Conservation (phyloP, 2,797 vertebrate species). For the Nyctibius grandis region DNA sequence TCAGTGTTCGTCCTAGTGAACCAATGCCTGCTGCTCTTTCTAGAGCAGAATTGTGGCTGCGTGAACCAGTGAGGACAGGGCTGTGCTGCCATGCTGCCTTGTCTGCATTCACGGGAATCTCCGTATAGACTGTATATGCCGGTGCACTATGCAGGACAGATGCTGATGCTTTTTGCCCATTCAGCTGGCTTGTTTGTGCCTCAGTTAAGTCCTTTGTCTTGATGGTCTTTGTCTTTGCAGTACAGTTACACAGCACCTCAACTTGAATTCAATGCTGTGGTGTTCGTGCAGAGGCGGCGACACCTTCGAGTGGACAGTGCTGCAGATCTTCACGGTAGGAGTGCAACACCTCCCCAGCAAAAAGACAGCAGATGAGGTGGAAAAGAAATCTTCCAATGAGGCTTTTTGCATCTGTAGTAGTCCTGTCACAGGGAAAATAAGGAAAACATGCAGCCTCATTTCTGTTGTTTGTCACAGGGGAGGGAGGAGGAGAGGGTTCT, state of each 20-base stretch:
- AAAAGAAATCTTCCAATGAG: background rate
- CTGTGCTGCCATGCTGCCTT: background rate
- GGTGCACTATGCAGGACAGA: background rate
- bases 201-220: background rate
- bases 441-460: background rate
- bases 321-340: slow-evolving; percentile 85
- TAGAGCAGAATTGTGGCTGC: background rate
- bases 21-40: background rate
- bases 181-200: background rate
- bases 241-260: slow-evolving; percentile 83
- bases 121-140: background rate
- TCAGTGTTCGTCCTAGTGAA: background rate
- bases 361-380: background rate
- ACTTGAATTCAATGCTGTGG: slow-evolving; percentile 85
- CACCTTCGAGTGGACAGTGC: slow-evolving; percentile 91
- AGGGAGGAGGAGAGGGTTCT: background rate
- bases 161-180: background rate
- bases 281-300: slow-evolving; percentile 88
- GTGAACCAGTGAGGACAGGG: background rate
- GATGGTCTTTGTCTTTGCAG: slow-evolving; percentile 71
- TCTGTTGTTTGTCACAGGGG: background rate
- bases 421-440: background rate
- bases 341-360: background rate
- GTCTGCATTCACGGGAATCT: background rate
- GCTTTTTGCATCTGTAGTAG: background rate